Evolutionary conservation across 2,113 vertebrate genomes (phyloP), one percentile per base, ranked within the genome.

Genomic region (Columba livia): DNA sequence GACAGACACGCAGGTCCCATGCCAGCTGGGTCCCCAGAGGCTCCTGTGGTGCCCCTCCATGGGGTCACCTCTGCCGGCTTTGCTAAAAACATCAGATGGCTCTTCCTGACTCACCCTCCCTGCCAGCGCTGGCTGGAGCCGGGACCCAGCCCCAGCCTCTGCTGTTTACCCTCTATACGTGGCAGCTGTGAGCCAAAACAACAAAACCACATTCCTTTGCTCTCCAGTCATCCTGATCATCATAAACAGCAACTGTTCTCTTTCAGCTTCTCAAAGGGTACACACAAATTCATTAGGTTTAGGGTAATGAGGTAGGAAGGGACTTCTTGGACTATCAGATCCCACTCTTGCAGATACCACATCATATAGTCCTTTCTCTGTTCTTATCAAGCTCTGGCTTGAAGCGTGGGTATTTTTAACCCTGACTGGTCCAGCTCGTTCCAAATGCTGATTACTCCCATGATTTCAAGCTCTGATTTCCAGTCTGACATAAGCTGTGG

Each of bases 121-220:
- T 65, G 38, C 53, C 53, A 85, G 74, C 4, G 0, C 53, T 48
- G 61, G 48, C 69, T 80, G 53, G 48, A 91, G 60, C 28, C 0
- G 1, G 64, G 36, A 40, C 36, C 11, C 32, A 79, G 62, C 66
- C 78, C 40, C 85, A 85, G 74, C 70, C 66, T 60, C 53, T 88
- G 66, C 94, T 85, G 62, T 88, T 90, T 78, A 50, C 25, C 31
- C 12, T 80, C 71, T 82, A 78, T 20, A 50, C 77, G 74, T 32
- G 62, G 79, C 71, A 92, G 58, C 90, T 89, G 66, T 73, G 44
- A 90, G 75, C 34, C 82, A 80, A 93, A 94, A 94, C 62, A 95
- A 31, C 40, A 83, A 94, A 90, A 62, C 82, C 94, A 51, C 85
- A 78, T 93, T 94, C 54, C 82, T 90, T 73, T 90, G 85, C 88